Evolutionary conservation across 2,888 invertebrate genomes (phyloP).

Genomic region (Volucella inflata): DNA sequence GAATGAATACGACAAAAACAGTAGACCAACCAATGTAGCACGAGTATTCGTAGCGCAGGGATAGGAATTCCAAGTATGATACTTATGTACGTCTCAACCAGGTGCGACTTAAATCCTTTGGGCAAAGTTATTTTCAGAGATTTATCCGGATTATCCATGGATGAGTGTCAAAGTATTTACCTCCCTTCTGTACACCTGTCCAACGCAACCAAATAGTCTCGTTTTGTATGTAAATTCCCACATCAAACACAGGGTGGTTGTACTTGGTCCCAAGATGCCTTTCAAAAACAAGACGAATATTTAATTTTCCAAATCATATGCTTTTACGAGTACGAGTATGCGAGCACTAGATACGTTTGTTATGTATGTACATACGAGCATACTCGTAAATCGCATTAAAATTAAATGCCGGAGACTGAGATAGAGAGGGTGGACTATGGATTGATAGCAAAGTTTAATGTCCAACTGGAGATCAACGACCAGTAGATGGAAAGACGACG

Average conservation of each 20-base stretch:
- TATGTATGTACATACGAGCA: too few species aligned
- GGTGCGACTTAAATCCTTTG: slow-evolving; percentile 60
- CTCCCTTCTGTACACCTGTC: slow-evolving; percentile 1
- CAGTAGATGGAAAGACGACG: not conserved
- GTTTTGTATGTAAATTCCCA: not conserved
- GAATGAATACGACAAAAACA: slow-evolving; percentile 30
- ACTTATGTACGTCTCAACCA: slow-evolving; percentile 13
- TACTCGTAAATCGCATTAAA: slow-evolving; percentile 15
- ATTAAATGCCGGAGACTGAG: not conserved
- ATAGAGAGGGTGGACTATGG: not conserved
- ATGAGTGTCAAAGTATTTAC: slow-evolving; percentile 60
- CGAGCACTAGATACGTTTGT: too few species aligned
- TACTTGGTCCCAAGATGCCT: not conserved
- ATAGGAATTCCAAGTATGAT: slow-evolving; percentile 27
- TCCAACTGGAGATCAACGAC: slow-evolving; percentile 14
- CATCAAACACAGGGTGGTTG: not conserved
- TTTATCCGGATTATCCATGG: slow-evolving; percentile 60
- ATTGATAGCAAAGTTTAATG: slow-evolving; percentile 27
- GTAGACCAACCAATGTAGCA: not conserved
- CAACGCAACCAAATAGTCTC: not conserved
- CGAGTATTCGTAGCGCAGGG: too few species aligned
- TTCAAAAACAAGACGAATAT: slow-evolving; percentile 17
- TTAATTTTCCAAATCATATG: slow-evolving; percentile 54
- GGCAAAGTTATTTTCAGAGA: slow-evolving; percentile 58
- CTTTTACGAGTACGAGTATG: slow-evolving; percentile 11